phyloP scores from a whole-genome alignment of 1,140 invertebrate species.

The Ostrea edulis region DNA sequence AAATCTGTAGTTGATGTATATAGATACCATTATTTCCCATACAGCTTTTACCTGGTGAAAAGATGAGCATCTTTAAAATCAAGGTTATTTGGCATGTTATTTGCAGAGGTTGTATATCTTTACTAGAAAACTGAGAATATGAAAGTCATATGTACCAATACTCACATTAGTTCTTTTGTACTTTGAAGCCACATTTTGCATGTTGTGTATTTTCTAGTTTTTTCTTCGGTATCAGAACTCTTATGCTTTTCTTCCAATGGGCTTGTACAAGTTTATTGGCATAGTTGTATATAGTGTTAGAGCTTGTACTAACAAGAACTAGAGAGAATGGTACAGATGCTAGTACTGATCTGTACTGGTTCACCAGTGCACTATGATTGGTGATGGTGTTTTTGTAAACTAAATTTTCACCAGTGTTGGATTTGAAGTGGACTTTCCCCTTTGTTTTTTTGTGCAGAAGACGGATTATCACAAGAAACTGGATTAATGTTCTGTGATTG shows the following conservation, averaged over 20 bases:
- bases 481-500: not conserved
- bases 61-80: slow-evolving; percentile 29
- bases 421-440: not conserved
- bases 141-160: slow-evolving; percentile 27
- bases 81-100: not conserved
- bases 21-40: not conserved
- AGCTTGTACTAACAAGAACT: slow-evolving; percentile 2
- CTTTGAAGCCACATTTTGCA: slow-evolving; percentile 24
- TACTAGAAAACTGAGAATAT: not conserved
- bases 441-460: slow-evolving; percentile 3
- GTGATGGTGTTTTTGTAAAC: not conserved
- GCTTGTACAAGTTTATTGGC: slow-evolving; percentile 11
- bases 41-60: not conserved
- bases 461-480: not conserved
- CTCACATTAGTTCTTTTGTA: not conserved
- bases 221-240: not conserved
- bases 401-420: not conserved
- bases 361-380: not conserved
- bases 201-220: not conserved
- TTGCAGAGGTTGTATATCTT: not conserved
- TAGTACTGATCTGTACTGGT: not conserved
- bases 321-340: not conserved
- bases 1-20: not conserved
- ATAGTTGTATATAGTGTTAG: not conserved
- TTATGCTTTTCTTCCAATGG: slow-evolving; percentile 7